These are phyloP conservation scores for Sebastes hubbsi DNA, from an alignment of 2,797 vertebrate species.

Conservation along the genomic window DNA sequence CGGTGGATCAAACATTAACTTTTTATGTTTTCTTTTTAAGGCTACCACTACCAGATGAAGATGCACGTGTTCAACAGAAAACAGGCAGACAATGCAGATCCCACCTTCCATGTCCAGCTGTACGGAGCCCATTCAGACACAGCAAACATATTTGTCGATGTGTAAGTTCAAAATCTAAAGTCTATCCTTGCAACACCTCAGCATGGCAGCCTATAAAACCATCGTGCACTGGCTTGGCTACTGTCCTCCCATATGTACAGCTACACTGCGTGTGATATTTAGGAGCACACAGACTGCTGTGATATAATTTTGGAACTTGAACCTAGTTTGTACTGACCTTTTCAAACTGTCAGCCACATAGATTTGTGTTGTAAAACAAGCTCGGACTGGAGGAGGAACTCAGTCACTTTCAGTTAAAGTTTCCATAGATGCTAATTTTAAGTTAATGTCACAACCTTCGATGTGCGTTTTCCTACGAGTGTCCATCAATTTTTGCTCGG, in stretches of 20 bases:
- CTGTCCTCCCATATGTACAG: not conserved
- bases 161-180: conserved; percentile 83
- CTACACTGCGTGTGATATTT: not conserved
- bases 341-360: not conserved
- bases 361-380: not conserved
- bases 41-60: conserved; percentile 98
- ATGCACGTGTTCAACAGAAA: conserved; percentile 94
- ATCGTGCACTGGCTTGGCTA: not conserved
- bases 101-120: conserved; percentile 87
- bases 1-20: not conserved
- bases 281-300: not conserved
- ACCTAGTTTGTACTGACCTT: conserved; percentile 16
- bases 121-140: conserved; percentile 87
- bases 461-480: too few species aligned
- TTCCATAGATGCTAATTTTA: not conserved
- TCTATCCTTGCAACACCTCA: not conserved
- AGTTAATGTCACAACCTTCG: not conserved
- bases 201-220: not conserved
- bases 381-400: not conserved
- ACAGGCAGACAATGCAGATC: conserved; percentile 78
- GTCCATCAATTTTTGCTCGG: too few species aligned
- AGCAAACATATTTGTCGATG: conserved; percentile 80
- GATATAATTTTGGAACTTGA: not conserved
- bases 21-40: conserved; percentile 55
- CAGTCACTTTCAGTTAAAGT: not conserved